A percentile compares a stretch with the other conserved stretches of the same genome.
These are phyloP conservation scores for Nebria ingens DNA, from an alignment of 1,140 invertebrate genomes.

Conservation along the genomic window DNA sequence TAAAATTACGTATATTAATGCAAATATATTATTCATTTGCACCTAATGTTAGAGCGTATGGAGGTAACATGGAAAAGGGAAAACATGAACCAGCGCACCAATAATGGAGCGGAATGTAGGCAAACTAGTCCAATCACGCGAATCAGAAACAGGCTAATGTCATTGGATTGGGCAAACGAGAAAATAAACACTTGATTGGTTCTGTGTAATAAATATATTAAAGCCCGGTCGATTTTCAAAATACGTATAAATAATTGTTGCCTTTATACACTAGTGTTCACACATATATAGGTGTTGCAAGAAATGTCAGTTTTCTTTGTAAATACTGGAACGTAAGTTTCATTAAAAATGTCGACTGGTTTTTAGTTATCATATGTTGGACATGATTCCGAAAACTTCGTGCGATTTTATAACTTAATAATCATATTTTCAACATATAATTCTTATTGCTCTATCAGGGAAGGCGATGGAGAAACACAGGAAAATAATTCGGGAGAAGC, in stretches of 20 bases:
- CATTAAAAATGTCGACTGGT: not conserved
- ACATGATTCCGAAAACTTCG: no score
- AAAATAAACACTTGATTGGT: not conserved
- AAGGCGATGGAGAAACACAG: conserved; percentile 20
- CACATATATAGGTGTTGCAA: no score
- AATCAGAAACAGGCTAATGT: not conserved
- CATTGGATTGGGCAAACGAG: not conserved
- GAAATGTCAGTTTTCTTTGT: conserved; percentile 40
- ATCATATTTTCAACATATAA: not conserved
- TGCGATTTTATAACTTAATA: conserved; percentile 3
- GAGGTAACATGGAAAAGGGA: no score
- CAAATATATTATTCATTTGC: no score
- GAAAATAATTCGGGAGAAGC: conserved; percentile 26
- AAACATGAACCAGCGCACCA: not conserved
- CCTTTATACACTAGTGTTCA: no score
- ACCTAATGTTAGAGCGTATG: no score
- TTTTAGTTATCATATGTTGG: not conserved
- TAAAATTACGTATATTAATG: no score
- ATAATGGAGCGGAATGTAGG: not conserved
- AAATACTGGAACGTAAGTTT: conserved; percentile 24
- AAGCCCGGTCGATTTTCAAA: conserved; percentile 4
- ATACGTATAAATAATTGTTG: not conserved
- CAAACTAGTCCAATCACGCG: not conserved
- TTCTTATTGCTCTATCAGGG: not conserved
- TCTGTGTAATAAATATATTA: not conserved